Conservation (phyloP, 2,888 invertebrate species). For the Drosophila histrio region DNA sequence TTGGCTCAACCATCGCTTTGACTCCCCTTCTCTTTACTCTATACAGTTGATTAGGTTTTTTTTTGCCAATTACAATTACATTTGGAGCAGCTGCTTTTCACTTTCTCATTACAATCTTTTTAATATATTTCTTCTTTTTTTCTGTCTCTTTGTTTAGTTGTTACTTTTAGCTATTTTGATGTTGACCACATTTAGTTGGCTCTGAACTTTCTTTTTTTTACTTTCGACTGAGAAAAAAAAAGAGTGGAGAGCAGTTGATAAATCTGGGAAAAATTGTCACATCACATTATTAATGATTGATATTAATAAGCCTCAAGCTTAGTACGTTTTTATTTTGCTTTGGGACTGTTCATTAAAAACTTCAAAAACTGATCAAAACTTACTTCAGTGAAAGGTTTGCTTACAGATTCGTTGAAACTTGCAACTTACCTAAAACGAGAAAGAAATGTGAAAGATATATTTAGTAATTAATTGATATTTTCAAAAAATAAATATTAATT, state of each 20-base stretch:
- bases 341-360: conserved; percentile 16
- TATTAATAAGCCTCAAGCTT: conserved; percentile 20
- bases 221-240: conserved; percentile 10
- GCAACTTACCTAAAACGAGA: conserved; percentile 72
- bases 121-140: conserved; percentile 1
- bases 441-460: conserved; percentile 30
- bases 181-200: conserved; percentile 37
- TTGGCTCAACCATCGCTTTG: not conserved
- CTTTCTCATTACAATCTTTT: conserved; percentile 53
- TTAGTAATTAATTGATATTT: conserved; percentile 45
- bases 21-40: not conserved
- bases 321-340: not conserved
- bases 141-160: conserved; percentile 29
- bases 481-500: conserved; percentile 17
- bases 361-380: conserved; percentile 25
- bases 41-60: conserved; percentile 53
- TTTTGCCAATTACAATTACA: conserved; percentile 72
- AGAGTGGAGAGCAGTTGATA: conserved; percentile 17
- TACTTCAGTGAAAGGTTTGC: conserved; percentile 52
- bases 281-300: conserved; percentile 38
- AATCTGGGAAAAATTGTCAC: conserved; percentile 60
- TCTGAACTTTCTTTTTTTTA: conserved; percentile 61
- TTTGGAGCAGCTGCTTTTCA: conserved; percentile 70
- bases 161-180: conserved; percentile 31
- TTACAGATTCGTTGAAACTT: too few species aligned